A percentile compares a stretch with the other conserved stretches of the same genome.
phyloP scores from a whole-genome alignment of 2,113 vertebrate genomes.

The Dromaius novaehollandiae region DNA sequence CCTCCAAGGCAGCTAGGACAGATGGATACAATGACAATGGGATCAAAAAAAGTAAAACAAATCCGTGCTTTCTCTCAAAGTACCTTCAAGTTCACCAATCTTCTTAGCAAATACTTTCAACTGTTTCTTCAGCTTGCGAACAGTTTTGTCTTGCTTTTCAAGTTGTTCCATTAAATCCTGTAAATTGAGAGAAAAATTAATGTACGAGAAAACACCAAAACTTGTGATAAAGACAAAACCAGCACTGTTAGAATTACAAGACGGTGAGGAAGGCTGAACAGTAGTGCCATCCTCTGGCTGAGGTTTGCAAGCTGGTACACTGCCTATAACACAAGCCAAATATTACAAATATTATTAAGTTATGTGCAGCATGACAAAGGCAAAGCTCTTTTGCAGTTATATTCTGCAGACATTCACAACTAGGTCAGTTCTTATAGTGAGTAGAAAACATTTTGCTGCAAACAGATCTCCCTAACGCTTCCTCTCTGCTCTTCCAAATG shows the following conservation, averaged over 20 bases:
- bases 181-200: constrained; percentile 19
- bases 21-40: neutral
- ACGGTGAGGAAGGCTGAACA: constrained; percentile 50
- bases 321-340: constrained; percentile 49
- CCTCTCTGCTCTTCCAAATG: neutral
- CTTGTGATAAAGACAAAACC: neutral
- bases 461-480: neutral
- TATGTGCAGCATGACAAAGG: constrained; percentile 64
- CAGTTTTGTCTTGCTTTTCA: constrained; percentile 98
- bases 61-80: neutral
- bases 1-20: neutral
- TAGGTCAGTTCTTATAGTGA: neutral
- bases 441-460: neutral
- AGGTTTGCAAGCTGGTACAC: constrained; percentile 42
- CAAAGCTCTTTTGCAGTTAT: constrained; percentile 31
- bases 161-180: constrained; percentile 98
- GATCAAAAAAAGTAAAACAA: neutral
- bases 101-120: constrained; percentile 98
- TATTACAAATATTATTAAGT: neutral
- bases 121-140: constrained; percentile 98
- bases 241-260: constrained; percentile 62
- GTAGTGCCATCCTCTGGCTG: constrained; percentile 67
- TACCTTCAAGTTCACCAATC: constrained; percentile 98
- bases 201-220: neutral
- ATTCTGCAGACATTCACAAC: constrained; percentile 4